Percentiles rank a stretch among this genome's conserved stretches.
These are phyloP conservation scores for Ctenomys sociabilis DNA, from an alignment of 2,113 vertebrate genomes.

Conservation along the genomic window DNA sequence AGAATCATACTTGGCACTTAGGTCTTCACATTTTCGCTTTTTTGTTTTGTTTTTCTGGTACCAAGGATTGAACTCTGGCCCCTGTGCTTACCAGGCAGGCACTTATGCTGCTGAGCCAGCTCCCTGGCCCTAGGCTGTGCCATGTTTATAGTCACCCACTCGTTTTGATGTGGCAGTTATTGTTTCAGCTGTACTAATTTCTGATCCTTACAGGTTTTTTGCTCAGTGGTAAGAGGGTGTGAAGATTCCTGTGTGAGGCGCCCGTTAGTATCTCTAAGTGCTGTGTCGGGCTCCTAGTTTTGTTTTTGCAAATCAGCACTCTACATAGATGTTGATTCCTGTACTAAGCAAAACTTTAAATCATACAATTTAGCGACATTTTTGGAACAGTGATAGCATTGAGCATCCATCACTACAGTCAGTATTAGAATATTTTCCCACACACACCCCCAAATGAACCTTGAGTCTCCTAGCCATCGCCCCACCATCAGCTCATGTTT, in stretches of 20 bases:
- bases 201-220: not conserved
- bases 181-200: not conserved
- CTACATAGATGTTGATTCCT: not conserved
- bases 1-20: constrained; percentile 2
- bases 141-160: not conserved
- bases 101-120: too few species aligned
- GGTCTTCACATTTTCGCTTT: not conserved
- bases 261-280: not conserved
- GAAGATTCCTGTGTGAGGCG: not conserved
- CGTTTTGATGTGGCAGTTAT: not conserved
- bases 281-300: not conserved
- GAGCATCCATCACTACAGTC: not conserved
- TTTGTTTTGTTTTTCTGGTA: too few species aligned
- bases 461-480: not conserved
- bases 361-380: not conserved
- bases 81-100: too few species aligned
- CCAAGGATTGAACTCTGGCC: too few species aligned
- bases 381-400: not conserved
- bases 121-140: not conserved
- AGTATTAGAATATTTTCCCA: not conserved
- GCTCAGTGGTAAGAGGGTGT: not conserved
- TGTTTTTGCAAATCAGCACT: not conserved
- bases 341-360: not conserved
- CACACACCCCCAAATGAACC: not conserved
- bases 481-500: not conserved